Evolutionary conservation across 2,797 vertebrate genomes (phyloP).

Genomic region (Ambastaia sidthimunki): DNA sequence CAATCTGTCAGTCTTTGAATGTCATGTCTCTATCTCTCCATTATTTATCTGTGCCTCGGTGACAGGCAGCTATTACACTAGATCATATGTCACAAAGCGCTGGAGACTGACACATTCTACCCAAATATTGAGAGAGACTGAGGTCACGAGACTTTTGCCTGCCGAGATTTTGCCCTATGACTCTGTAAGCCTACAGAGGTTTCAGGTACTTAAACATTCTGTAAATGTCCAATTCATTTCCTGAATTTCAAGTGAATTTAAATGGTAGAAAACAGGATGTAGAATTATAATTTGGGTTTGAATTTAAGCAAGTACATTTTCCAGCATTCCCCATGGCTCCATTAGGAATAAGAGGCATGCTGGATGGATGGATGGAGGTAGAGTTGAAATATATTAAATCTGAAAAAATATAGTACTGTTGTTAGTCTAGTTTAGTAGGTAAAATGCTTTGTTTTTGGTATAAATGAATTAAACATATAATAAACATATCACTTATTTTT

Average conservation of each 20-base stretch:
- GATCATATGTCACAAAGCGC: constrained; percentile 78
- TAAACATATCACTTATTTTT: too few relatives aligned
- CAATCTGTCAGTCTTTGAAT: constrained; percentile 48
- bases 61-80: constrained; percentile 77
- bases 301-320: too few relatives aligned
- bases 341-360: too few relatives aligned
- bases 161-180: constrained; percentile 44
- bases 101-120: constrained; percentile 47
- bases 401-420: too few relatives aligned
- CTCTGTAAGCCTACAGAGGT: constrained; percentile 20
- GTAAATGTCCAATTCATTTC: not conserved
- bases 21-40: constrained; percentile 63
- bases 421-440: not conserved
- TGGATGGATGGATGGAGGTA: too few relatives aligned
- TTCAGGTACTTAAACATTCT: not conserved
- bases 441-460: too few relatives aligned
- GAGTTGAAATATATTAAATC: too few relatives aligned
- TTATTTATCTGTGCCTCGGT: constrained; percentile 70
- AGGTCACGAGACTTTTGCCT: constrained; percentile 31
- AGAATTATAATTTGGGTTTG: too few relatives aligned
- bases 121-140: constrained; percentile 41
- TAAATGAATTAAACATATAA: too few relatives aligned
- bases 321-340: too few relatives aligned
- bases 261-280: too few relatives aligned
- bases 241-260: not conserved